These are phyloP conservation scores for Cephus cinctus DNA, from an alignment of 1,140 invertebrate genomes.

Conservation along the genomic window DNA sequence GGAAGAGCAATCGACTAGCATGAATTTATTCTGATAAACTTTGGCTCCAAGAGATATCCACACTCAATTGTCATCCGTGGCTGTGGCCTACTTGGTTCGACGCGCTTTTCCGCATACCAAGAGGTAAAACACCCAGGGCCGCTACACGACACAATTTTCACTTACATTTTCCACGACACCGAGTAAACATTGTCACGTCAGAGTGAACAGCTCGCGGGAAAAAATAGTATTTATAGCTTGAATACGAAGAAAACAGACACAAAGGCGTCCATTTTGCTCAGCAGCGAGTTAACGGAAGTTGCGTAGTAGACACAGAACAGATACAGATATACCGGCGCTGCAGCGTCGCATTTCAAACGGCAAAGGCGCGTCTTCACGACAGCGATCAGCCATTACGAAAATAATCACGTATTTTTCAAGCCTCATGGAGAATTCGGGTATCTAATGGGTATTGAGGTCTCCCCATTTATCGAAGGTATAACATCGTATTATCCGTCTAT, in stretches of 20 bases:
- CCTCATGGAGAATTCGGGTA: too few species aligned
- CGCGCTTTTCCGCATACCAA: conserved; percentile 29
- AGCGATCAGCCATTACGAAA: too few species aligned
- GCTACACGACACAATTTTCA: conserved; percentile 24
- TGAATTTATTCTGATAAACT: conserved; percentile 11
- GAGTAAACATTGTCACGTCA: conserved; percentile 37
- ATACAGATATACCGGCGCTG: conserved; percentile 32
- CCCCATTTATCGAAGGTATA: too few species aligned
- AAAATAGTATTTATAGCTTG: conserved; percentile 47
- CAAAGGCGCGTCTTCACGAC: background rate
- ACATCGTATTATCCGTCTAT: too few species aligned
- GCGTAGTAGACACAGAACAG: conserved; percentile 46
- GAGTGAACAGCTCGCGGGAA: conserved; percentile 32
- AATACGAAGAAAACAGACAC: conserved; percentile 56
- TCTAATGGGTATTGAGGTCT: too few species aligned
- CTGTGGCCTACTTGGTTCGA: conserved; percentile 51
- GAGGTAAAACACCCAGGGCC: conserved; percentile 15
- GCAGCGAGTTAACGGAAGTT: conserved; percentile 51
- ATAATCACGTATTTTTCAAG: too few species aligned
- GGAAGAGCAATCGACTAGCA: conserved; percentile 1
- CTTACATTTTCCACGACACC: conserved; percentile 29
- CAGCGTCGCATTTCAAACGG: conserved; percentile 27
- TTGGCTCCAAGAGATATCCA: conserved; percentile 31
- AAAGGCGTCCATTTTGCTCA: conserved; percentile 58
- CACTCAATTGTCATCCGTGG: conserved; percentile 51